These are phyloP conservation scores for Pelagia noctiluca DNA, from an alignment of 30 jellyfish, hydroid and myxozoan genomes.

Conservation along the genomic window DNA sequence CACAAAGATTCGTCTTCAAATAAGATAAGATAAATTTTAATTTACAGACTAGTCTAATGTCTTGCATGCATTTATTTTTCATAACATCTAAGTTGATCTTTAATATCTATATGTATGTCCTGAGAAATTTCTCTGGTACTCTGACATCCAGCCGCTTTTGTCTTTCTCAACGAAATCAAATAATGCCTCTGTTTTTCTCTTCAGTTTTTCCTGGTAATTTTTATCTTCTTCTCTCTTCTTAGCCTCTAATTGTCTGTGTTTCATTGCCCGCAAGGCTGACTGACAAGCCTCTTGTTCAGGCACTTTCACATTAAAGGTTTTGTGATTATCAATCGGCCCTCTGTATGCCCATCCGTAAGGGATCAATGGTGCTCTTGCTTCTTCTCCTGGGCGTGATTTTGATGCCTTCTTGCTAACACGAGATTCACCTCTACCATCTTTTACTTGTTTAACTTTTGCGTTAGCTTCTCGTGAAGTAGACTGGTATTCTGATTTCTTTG, in stretches of 20 bases:
- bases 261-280: conserved; percentile 30
- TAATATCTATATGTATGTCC: conserved; percentile 8
- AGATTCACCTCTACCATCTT: background rate
- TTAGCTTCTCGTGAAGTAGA: background rate
- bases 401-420: background rate
- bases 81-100: too few relatives aligned
- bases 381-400: too few relatives aligned
- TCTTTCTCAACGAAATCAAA: conserved; percentile 13
- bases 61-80: too few relatives aligned
- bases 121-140: conserved; percentile 31
- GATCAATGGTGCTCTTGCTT: conserved; percentile 27
- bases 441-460: background rate
- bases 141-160: conserved; percentile 39
- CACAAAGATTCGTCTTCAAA: too few relatives aligned
- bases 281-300: conserved; percentile 38
- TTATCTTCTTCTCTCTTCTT: conserved; percentile 8
- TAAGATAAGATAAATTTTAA: too few relatives aligned
- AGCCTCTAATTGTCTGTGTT: conserved; percentile 21
- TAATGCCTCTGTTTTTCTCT: conserved; percentile 19
- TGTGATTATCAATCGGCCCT: conserved; percentile 41
- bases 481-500: too few relatives aligned
- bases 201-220: conserved; percentile 3
- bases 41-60: too few relatives aligned
- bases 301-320: conserved; percentile 33
- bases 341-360: conserved; percentile 57